These are phyloP conservation scores for Lithophane semibrunnea DNA, from an alignment of 2,888 invertebrate genomes.

Conservation along the genomic window DNA sequence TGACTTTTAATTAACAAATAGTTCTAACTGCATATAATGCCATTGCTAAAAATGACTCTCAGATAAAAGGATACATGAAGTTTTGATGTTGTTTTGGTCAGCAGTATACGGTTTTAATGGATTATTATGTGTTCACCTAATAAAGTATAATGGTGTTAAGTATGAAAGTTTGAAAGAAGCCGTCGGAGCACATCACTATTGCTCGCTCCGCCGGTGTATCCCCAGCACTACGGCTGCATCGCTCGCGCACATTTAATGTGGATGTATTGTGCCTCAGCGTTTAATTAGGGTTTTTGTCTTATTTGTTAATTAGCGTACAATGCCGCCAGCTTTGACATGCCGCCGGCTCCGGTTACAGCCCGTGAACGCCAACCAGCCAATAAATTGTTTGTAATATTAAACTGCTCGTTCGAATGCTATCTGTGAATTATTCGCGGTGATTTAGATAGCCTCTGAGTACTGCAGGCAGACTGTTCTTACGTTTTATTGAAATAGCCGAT, in stretches of 20 bases:
- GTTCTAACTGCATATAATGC: not conserved
- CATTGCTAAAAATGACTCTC: not conserved
- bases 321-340: slow-evolving; percentile 68
- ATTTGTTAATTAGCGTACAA: slow-evolving; percentile 75
- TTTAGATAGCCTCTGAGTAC: not conserved
- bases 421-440: slow-evolving; percentile 2
- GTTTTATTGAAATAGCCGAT: not conserved
- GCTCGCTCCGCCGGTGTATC: slow-evolving; percentile 31
- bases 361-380: slow-evolving; percentile 14
- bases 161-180: not conserved
- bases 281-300: slow-evolving; percentile 83
- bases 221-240: slow-evolving; percentile 28
- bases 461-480: not conserved
- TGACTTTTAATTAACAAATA: not conserved
- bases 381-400: slow-evolving; percentile 19
- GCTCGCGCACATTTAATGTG: slow-evolving; percentile 6
- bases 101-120: not conserved
- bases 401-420: slow-evolving; percentile 5
- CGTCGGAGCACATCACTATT: slow-evolving; percentile 22
- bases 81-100: not conserved
- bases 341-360: slow-evolving; percentile 77
- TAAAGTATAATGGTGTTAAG: not conserved
- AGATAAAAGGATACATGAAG: not conserved
- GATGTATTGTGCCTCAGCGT: slow-evolving; percentile 56
- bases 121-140: not conserved